These are phyloP conservation scores for Gonocerus acuteangulatus DNA, from an alignment of 2,888 invertebrate genomes.

Conservation along the genomic window DNA sequence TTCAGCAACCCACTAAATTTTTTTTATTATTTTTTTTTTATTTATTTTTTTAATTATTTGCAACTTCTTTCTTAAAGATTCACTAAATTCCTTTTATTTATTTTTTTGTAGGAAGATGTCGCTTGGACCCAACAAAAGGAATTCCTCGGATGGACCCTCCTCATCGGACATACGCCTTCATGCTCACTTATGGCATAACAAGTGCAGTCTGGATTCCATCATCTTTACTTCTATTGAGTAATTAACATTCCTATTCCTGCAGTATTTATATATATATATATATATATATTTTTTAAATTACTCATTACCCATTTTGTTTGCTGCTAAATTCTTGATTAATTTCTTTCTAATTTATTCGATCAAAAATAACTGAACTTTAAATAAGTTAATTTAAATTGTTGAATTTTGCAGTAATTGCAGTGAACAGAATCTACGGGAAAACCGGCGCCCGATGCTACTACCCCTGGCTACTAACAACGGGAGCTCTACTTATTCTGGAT, in stretches of 20 bases:
- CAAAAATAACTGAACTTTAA: not conserved
- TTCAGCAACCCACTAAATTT: no score
- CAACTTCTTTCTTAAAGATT: no score
- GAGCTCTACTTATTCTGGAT: not conserved
- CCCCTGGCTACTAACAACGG: constrained; percentile 9
- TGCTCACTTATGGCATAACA: constrained; percentile 4
- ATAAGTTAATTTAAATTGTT: no score
- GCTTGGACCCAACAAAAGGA: not conserved
- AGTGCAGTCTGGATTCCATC: constrained; percentile 18
- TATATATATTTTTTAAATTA: not conserved
- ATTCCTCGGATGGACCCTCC: not conserved
- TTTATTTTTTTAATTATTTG: no score
- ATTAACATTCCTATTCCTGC: no score
- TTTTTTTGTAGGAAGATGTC: not conserved
- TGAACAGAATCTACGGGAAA: constrained; percentile 4
- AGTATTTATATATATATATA: not conserved
- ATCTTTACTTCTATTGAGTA: constrained; percentile 10
- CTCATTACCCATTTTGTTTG: not conserved
- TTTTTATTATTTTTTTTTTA: no score
- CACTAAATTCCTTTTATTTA: no score
- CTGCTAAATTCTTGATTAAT: not conserved
- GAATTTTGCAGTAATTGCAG: constrained; percentile 8
- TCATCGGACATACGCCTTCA: constrained; percentile 2
- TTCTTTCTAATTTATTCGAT: no score
- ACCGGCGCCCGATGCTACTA: constrained; percentile 5